Base-by-base conservation (phyloP, 2,797 vertebrate species). In the Hemibagrus guttatus region DNA sequence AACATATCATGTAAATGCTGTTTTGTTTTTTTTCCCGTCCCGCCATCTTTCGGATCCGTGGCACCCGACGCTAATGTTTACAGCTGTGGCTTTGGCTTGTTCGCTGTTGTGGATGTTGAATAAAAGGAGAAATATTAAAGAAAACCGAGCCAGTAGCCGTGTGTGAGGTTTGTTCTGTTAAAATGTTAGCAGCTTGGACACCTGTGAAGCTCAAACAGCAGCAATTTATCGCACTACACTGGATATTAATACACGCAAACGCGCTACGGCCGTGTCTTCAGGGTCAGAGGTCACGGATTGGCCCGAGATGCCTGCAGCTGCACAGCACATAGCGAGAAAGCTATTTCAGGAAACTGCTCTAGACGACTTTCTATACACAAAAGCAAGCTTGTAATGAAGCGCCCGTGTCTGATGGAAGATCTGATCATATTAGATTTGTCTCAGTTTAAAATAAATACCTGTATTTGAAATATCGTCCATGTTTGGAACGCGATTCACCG, bases 61-160 rank as follows among this genome's bases (percentile, higher is more conserved):
- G 92, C 89, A 90, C 61, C 81, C 85, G 85, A 89, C 91, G 92
- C 83, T 91, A 91, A 94, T 95, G 95, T 96, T 96, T 95, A 95
- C 94, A 95, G 49, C 93, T 93, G 89, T 93, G 90, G 26, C 84
- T 88, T 76, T 85, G 80, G 76, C 49, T 90, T 90, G 83, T 84
- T 90, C 59, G 85, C 81, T 89, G 49, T 87, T 85, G 80, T 90
- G 69, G 66, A 88, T 76, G 74, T 85, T 52, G 61, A 79, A 85
- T 63, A 79, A 84, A 81, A 78, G 58, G 79, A 58, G 68, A 87
- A 84, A 72, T 84, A 66, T 81, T 72, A 86, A 87, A 71, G 59
- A 82, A 83, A 82, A 26, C 19, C 0, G 4, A n/a, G 19, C 2
- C 3, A 3, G 13, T 16, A 23, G 3, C 2, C 1, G 3, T n/a